These are phyloP conservation scores for Zaprionus africanus DNA, from an alignment of 1,140 invertebrate species.

Conservation along the genomic window DNA sequence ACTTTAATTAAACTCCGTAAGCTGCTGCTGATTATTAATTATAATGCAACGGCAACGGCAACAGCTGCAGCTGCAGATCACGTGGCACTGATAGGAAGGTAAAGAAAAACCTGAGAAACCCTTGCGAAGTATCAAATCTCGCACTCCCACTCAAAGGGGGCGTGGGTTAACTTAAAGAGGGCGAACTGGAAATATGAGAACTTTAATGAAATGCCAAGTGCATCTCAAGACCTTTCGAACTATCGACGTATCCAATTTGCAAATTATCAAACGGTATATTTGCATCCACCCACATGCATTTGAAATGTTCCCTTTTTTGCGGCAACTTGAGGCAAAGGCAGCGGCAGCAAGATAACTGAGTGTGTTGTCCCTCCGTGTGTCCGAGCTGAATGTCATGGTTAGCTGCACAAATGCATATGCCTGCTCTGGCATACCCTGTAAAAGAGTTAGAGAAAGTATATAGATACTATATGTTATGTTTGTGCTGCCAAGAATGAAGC, in stretches of 20 bases:
- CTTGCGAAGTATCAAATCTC: background rate
- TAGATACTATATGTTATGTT: no score
- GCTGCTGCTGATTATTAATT: conserved; percentile 76
- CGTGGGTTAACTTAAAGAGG: background rate
- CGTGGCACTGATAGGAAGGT: background rate
- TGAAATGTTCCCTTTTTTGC: background rate
- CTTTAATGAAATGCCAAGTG: background rate
- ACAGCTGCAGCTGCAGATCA: conserved; percentile 32
- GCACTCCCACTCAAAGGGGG: background rate
- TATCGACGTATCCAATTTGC: conserved; percentile 39
- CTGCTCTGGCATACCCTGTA: background rate
- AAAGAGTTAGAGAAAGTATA: no score
- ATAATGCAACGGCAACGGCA: conserved; percentile 53
- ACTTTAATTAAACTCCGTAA: conserved; percentile 74
- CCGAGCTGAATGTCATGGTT: background rate
- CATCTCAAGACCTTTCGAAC: background rate
- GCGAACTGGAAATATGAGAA: background rate
- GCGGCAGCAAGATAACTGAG: background rate
- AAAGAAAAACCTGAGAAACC: background rate
- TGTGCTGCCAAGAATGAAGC: no score
- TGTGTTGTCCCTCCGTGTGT: background rate
- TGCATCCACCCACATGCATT: background rate
- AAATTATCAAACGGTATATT: conserved; percentile 48
- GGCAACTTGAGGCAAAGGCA: background rate
- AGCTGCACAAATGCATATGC: background rate